Evolutionary conservation across 1,140 invertebrate genomes (phyloP).

Genomic region (Laupala kohalensis): DNA sequence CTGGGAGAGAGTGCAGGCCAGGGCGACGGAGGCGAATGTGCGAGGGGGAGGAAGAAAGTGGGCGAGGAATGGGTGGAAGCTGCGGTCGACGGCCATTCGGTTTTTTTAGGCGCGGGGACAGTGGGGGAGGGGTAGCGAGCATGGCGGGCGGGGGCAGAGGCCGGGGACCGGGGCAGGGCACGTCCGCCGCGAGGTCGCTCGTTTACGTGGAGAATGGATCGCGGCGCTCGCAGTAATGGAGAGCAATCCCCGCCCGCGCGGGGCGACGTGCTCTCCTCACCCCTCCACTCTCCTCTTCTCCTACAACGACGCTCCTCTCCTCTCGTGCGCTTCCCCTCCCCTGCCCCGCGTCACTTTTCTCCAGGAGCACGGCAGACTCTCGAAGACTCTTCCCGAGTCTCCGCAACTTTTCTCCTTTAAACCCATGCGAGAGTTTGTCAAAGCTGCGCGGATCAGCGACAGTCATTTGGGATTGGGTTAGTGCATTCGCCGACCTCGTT

Average conservation of each 20-base stretch:
- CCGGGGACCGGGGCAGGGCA: not conserved
- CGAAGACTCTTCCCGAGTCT: not conserved
- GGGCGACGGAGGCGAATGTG: not conserved
- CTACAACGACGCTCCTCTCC: not conserved
- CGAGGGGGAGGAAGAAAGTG: no score
- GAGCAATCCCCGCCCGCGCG: not conserved
- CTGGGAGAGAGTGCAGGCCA: not conserved
- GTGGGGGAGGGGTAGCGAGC: no score
- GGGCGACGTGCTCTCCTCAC: no score
- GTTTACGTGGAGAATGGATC: not conserved
- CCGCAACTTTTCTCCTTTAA: not conserved
- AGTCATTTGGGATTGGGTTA: not conserved
- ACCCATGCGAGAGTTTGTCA: not conserved
- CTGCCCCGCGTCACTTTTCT: not conserved
- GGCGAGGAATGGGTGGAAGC: not conserved
- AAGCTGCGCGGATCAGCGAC: not conserved
- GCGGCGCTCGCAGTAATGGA: not conserved
- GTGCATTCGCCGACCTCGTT: not conserved
- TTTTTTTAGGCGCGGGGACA: no score
- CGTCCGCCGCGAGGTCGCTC: not conserved
- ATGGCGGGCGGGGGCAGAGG: no score
- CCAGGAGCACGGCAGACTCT: not conserved
- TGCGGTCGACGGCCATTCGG: not conserved
- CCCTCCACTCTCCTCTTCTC: not conserved
- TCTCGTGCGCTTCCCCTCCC: not conserved